Conservation (phyloP, 64 coral and sea anemone species). For the Montipora foliosa region DNA sequence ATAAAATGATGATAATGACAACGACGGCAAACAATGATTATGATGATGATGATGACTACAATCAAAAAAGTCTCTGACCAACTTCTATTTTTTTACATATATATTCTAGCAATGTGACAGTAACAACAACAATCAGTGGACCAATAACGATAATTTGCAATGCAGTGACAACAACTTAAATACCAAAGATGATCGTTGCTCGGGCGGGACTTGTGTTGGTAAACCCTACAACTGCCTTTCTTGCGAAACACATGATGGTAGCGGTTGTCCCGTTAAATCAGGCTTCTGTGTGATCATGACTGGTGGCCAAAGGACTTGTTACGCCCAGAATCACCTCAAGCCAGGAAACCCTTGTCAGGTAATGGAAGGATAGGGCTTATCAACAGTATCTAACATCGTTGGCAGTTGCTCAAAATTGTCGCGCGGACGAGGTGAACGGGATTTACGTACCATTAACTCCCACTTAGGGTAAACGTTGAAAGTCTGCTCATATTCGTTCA, state of each 20-base stretch:
- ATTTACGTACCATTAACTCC: too few relatives aligned
- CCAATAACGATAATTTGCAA: constrained; percentile 61
- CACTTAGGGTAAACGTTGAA: too few relatives aligned
- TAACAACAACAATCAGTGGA: constrained; percentile 52
- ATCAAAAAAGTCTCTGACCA: too few relatives aligned
- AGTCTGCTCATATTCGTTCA: too few relatives aligned
- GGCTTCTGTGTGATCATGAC: constrained; percentile 74
- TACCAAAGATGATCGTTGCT: constrained; percentile 87
- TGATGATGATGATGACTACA: too few relatives aligned
- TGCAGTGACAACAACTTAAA: constrained; percentile 84
- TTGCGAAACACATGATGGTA: constrained; percentile 88
- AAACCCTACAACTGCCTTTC: constrained; percentile 81
- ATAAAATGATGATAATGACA: too few relatives aligned
- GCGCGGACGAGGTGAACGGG: too few relatives aligned
- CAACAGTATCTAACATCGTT: too few relatives aligned
- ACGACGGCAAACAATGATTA: too few relatives aligned
- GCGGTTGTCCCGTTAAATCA: constrained; percentile 66
- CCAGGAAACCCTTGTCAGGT: constrained; percentile 89
- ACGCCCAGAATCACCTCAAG: constrained; percentile 65
- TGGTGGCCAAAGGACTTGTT: constrained; percentile 71
- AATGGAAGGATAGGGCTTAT: neutral
- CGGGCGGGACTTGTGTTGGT: constrained; percentile 69
- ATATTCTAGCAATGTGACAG: constrained; percentile 69
- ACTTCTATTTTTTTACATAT: too few relatives aligned
- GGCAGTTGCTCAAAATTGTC: too few relatives aligned